These are phyloP conservation scores for Gnathonemus longibarbis DNA, from an alignment of 2,113 vertebrate species.

Conservation along the genomic window DNA sequence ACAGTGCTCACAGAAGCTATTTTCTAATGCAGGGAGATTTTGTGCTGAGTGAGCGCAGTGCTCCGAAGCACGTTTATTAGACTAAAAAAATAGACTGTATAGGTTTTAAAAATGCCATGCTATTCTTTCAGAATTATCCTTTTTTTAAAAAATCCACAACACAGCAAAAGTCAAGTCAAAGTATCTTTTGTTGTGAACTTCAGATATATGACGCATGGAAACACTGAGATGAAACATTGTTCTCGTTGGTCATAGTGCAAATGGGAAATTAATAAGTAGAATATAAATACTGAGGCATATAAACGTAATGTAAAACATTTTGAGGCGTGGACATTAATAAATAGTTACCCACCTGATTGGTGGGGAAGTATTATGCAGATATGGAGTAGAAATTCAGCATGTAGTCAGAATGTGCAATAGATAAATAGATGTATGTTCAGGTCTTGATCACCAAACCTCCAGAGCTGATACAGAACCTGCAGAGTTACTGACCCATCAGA, in stretches of 20 bases:
- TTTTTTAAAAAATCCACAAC: neutral
- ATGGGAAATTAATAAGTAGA: neutral
- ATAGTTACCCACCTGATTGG: neutral
- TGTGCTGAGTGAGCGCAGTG: conserved; percentile 5
- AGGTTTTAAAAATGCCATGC: conserved; percentile 1
- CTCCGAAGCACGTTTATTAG: conserved; percentile 16
- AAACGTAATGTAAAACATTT: neutral
- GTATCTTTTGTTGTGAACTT: neutral
- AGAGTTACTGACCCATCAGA: neutral
- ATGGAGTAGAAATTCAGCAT: neutral
- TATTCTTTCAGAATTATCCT: neutral
- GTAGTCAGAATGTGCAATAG: neutral
- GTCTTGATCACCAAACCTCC: neutral
- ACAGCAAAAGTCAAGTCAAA: neutral
- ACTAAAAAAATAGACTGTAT: neutral
- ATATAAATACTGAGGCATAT: neutral
- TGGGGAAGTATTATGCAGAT: neutral
- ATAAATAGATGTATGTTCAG: neutral
- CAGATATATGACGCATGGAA: neutral
- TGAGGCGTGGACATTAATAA: neutral
- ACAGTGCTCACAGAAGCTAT: conserved; percentile 11
- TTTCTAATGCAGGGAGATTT: conserved; percentile 11
- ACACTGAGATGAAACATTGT: neutral
- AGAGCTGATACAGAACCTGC: neutral
- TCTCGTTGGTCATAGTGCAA: neutral